Evolutionary conservation across 2,888 invertebrate species (phyloP), one percentile per base, ranked within the genome.

Genomic region (Agonopterix subpropinquella): DNA sequence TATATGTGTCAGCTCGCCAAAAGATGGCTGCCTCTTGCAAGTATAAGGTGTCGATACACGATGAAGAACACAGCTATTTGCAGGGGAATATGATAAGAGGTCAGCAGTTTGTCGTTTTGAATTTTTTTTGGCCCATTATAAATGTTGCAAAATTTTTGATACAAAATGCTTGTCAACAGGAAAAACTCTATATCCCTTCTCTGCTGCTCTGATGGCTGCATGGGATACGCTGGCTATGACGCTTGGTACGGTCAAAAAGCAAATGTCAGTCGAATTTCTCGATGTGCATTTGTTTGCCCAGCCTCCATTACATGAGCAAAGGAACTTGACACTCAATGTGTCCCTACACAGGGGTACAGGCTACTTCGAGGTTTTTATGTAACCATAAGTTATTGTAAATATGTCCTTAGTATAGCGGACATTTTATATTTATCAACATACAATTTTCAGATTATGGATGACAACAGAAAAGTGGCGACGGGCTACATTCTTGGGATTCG

Each of bases 171-270:
- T 28, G 5, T 28, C 4, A 1, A 9, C 52, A 89, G 93, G 91
- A 1, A 89, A 93, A 54, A 92, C 90, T 43, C 66, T 94, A 8
- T 92, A 92, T 57, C 97, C 97, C 1, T 95, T 95, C 11, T 93
- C 96, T 1, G 93, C 92, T 36, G 92, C 94, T 54, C 77, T 97
- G 59, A 76, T 89, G 13, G 78, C 92, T 4, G 92, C 91, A 2
- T 95, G 95, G 95, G 92, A 93, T 62, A 92, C 92, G 0, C 66
- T 94, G 8, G 92, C 92, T 0, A 85, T 92, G 70, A 83, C 90
- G 65, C 28, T 66, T 13, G 90, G 90, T 1, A 80, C 87, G 18
- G 67, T 89, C 2, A 90, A 85, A 59, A 90, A 91, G 53, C 88
- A 92, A 55, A 68, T 94, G 28, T 90, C 94, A 0, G 92, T 97